Conservation (phyloP, 2,888 invertebrate genomes). For the Idaea biselata region DNA sequence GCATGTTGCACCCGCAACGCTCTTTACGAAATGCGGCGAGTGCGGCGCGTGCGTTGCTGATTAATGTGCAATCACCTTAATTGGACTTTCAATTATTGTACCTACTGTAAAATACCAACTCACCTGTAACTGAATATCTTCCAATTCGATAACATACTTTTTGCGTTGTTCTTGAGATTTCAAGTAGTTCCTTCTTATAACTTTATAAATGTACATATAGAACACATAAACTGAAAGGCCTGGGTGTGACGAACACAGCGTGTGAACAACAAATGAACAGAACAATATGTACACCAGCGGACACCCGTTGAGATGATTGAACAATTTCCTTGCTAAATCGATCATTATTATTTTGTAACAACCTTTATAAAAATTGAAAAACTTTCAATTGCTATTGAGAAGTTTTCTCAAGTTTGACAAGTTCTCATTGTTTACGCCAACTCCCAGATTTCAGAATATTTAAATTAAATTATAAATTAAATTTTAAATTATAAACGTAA, state of each 20-base stretch:
- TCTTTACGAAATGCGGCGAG: too few species aligned
- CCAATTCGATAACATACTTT: slow-evolving; percentile 53
- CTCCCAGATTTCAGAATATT: background rate
- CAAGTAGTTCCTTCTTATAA: slow-evolving; percentile 48
- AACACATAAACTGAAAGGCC: background rate
- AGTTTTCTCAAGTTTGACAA: background rate
- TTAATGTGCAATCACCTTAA: too few species aligned
- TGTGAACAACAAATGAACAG: background rate
- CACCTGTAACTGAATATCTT: slow-evolving; percentile 67
- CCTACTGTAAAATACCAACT: slow-evolving; percentile 3
- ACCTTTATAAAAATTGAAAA: background rate
- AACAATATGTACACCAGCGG: background rate
- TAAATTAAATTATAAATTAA: too few species aligned
- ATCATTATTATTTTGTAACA: background rate
- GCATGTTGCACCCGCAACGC: too few species aligned
- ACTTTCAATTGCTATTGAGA: background rate
- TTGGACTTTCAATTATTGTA: background rate
- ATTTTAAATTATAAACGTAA: background rate
- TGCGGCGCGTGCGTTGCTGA: too few species aligned
- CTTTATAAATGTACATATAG: slow-evolving; percentile 51
- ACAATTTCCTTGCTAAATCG: slow-evolving; percentile 1
- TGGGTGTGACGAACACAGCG: slow-evolving; percentile 1
- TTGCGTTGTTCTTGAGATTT: slow-evolving; percentile 53
- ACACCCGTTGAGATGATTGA: slow-evolving; percentile 4
- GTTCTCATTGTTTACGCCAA: background rate